Base-by-base conservation (phyloP, 2,113 vertebrate species). In the Struthidea cinerea region DNA sequence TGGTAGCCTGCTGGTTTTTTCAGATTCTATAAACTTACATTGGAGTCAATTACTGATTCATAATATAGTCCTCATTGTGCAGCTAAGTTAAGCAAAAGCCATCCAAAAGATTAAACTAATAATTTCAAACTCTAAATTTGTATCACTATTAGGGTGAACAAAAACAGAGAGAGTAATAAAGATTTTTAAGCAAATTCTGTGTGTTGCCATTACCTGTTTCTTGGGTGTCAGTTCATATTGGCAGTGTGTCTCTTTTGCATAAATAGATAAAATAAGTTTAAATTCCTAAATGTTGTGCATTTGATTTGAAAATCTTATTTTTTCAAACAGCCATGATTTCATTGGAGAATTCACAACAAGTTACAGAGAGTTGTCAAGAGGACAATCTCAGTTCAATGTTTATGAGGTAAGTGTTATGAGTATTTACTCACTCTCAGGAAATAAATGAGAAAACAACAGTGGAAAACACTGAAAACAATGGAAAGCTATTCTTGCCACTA, bases 301-400 rank as follows among this genome's bases (percentile, higher is more conserved):
- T 49, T 95, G 60, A 61, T 87, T 28, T 87, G 16, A 90, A 94
- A 84, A 16, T 37, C 88, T 80, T 81, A 77, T 33, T 59, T 87
- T 41, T 44, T 44, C n/a, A 41, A 84, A 60, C 81, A 99, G 99
- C 93, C 99, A 99, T 80, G 99, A 99, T 97, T 99, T 99, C 93
- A 99, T 99, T 4, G 99, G 99, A 56, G 99, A 99, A 97, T 99
- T 99, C 98, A 99, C 98, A 97, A 99, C 99, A 94, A 99, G 99
- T 97, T 99, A 99, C 97, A 98, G 99, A 90, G 99, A 99, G 92
- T 84, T 99, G 75, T 99, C 99, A 1, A 98, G 99, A 97, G 99
- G 99, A 12, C 99, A 99, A 37, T 99, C 99, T 87, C 99, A 99
- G 85, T 99, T 99, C 98, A 99, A 99, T 0, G 98, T 99, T 33